phyloP scores from a whole-genome alignment of 2,888 invertebrate species.

The Amphiduros pacificus region DNA sequence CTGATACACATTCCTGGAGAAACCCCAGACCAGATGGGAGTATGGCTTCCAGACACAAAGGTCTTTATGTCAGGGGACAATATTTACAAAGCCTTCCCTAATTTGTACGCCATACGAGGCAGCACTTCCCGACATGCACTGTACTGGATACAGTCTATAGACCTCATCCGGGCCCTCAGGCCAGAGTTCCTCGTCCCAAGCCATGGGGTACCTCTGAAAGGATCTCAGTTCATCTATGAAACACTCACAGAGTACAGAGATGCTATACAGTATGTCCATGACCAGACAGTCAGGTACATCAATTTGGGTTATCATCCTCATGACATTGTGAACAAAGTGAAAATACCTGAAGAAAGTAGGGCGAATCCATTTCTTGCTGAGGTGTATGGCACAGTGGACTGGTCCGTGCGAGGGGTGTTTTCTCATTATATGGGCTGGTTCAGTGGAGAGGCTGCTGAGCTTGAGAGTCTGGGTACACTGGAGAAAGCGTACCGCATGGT shows the following conservation, averaged over 20 bases:
- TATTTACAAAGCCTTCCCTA: conserved; percentile 48
- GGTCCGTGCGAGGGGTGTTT: conserved; percentile 46
- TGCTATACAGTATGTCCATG: conserved; percentile 49
- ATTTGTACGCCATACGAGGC: conserved; percentile 51
- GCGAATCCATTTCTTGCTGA: conserved; percentile 39
- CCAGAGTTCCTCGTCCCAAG: conserved; percentile 46
- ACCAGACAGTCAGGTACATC: conserved; percentile 46
- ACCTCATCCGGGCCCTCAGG: conserved; percentile 39
- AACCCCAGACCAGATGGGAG: conserved; percentile 50
- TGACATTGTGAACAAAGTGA: conserved; percentile 40
- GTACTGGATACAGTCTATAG: conserved; percentile 45
- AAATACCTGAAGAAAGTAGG: conserved; percentile 35
- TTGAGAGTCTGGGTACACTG: conserved; percentile 12
- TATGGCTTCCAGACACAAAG: conserved; percentile 41
- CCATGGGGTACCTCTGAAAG: conserved; percentile 43
- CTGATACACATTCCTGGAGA: conserved; percentile 54
- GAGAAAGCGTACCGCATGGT: conserved; percentile 38
- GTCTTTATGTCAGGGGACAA: conserved; percentile 48
- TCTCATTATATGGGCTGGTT: conserved; percentile 29
- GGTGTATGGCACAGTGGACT: conserved; percentile 46
- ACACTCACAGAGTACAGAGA: conserved; percentile 31
- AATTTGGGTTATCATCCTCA: conserved; percentile 44
- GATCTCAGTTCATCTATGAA: conserved; percentile 24
- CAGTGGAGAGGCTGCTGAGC: conserved; percentile 20
- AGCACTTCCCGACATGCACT: conserved; percentile 37